These are phyloP conservation scores for Exaiptasia diaphana DNA, from an alignment of 64 coral and sea anemone genomes.

Conservation along the genomic window DNA sequence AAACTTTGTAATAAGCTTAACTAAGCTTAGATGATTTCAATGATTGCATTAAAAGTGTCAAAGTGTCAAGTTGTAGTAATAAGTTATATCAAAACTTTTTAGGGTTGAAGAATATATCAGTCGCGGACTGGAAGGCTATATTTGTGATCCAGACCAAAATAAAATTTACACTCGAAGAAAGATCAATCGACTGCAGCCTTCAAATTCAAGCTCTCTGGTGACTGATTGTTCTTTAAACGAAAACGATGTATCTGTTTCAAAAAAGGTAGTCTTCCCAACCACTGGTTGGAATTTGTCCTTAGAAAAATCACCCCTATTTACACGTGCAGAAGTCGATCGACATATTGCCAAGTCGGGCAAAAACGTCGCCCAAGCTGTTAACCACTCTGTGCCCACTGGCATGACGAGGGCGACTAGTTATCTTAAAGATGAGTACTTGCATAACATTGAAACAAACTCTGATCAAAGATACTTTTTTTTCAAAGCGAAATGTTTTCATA, in stretches of 20 bases:
- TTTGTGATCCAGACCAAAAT: conserved; percentile 33
- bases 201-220: neutral
- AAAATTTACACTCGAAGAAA: conserved; percentile 19
- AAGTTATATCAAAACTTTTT: neutral
- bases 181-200: neutral
- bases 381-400: conserved; percentile 45
- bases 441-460: conserved; percentile 45
- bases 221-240: neutral
- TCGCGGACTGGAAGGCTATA: neutral
- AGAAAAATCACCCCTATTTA: conserved; percentile 15
- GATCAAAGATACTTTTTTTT: conserved; percentile 53
- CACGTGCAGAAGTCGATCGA: conserved; percentile 10
- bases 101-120: conserved; percentile 55
- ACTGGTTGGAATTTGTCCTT: conserved; percentile 7
- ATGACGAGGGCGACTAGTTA: conserved; percentile 21
- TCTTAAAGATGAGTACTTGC: conserved; percentile 47
- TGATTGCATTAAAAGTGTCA: neutral
- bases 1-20: neutral
- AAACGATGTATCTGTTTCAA: neutral
- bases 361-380: neutral
- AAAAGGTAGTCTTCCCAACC: neutral
- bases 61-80: neutral
- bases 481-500: conserved; percentile 39
- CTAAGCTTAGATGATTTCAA: neutral
- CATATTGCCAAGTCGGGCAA: conserved; percentile 8